Evolutionary conservation across 2,113 vertebrate genomes (phyloP), one percentile per base, ranked within the genome.

Genomic region (Capra hircus): DNA sequence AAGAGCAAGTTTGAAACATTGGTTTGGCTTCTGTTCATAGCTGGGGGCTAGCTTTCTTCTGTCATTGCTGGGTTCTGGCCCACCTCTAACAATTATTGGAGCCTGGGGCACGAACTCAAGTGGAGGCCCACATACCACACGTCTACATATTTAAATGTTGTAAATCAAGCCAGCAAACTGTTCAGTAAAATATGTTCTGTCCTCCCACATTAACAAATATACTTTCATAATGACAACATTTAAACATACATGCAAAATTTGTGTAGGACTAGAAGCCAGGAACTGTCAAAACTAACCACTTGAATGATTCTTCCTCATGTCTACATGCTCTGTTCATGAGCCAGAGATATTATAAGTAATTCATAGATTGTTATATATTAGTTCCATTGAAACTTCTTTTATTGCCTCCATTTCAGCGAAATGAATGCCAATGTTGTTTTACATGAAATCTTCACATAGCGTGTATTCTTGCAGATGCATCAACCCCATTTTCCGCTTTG

Each of bases 171-270:
- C 36, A 48, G 43, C 23, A 78, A 80, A 86, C 62, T 77, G 28
- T 62, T 57, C 88, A 59, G 15, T 78, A 78, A 95, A 86, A 91
- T 92, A 74, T 94, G 55, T 82, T 83, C 94, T 64, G 6, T 91
- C 67, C 83, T 89, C 85, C 85, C 86, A 94, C 52, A 0, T 67
- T 95, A 94, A 91, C 91, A 94, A 71, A 91, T 80, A 78, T 1
- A 59, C 93, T 30, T 94, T 83, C 62, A 36, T 64, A 62, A 74
- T 27, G 62, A 91, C 82, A 93, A 91, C 85, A 93, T 91, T 19
- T 83, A 48, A 87, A 95, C 95, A 91, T 87, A 74, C 67, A 33
- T 93, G 78, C 57, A 88, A 97, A 94, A 33, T 82, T 85, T 94
- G 74, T 89, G 62, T 80, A 25, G 82, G 83, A 64, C 48, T 67